Base-by-base conservation (phyloP, 1,140 invertebrate genomes). In the Zaprionus ghesquierei region DNA sequence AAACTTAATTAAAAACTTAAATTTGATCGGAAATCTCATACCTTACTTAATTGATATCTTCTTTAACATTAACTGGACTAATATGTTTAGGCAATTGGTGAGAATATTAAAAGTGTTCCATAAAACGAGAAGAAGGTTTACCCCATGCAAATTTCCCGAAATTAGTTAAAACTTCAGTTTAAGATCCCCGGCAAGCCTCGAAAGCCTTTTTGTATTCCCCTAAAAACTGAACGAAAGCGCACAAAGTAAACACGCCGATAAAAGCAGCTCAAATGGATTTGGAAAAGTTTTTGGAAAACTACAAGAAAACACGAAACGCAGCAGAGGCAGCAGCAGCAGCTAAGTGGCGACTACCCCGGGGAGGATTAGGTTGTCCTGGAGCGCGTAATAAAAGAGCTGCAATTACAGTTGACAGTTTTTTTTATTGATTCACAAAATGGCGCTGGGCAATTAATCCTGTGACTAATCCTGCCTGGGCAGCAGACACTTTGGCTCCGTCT, bases 361-460 rank as follows among this genome's bases (percentile, higher is more conserved):
- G 10, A 18, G 41, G 41, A 46, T 46, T 46, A 46, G 41, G 15
- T 9, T 18, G 41, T 20, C 5, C 18, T 8, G 33, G 5, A 15
- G 41, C 18, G 18, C 15, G 41, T 46, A 46, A 46, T 46, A 46
- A 46, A 46, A 10, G 41, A 46, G 41, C 41, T 20, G 41, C 41
- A 46, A 46, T 46, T 46, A 46, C 9, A 46, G 18, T 46, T 46
- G 41, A 46, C 41, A 46, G 41, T 46, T 46, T 46, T 56, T 53
- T 31, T 54, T 31, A 54, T 54, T 54, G 51, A 54, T 35, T n/a
- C 31, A 33, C 23, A 51, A n/a, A 51, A 51, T 27, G 23, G 23
- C 15, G 49, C 49, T 51, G 49, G 41, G 41, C 41, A 46, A 46
- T 46, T 46, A 46, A 46, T 46, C 10, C 35, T 8, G 10, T 54